Percentiles rank a stretch among this genome's conserved stretches.
Evolutionary conservation across 1,140 invertebrate genomes (phyloP).

Genomic region (Spodoptera litura): DNA sequence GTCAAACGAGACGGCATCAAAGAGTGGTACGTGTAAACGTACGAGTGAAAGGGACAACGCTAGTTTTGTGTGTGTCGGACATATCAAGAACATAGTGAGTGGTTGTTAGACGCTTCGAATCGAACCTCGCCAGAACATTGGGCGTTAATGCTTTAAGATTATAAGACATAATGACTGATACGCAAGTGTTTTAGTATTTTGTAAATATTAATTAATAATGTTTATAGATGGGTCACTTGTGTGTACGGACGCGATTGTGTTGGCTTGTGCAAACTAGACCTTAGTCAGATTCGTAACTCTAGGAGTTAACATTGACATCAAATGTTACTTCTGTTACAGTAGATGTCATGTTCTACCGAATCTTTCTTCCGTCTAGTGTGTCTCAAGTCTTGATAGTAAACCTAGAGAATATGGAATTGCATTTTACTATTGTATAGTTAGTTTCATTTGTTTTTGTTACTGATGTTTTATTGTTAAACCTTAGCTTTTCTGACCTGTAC

Average conservation of each 20-base stretch:
- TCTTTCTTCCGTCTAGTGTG: slow-evolving; percentile 7
- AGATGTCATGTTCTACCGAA: background rate
- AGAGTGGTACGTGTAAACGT: slow-evolving; percentile 79
- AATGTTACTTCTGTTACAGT: background rate
- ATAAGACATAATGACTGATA: slow-evolving; percentile 75
- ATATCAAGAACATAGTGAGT: slow-evolving; percentile 54
- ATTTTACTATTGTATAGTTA: slow-evolving; percentile 54
- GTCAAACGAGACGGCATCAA: slow-evolving; percentile 80
- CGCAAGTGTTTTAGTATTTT: slow-evolving; percentile 74
- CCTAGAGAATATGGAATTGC: slow-evolving; percentile 66
- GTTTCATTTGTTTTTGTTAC: slow-evolving; percentile 46
- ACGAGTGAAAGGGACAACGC: slow-evolving; percentile 4
- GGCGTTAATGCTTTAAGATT: slow-evolving; percentile 46
- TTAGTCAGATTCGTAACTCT: background rate
- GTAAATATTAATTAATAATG: slow-evolving; percentile 78
- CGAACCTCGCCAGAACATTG: slow-evolving; percentile 41
- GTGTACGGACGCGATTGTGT: slow-evolving; percentile 41
- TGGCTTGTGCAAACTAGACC: slow-evolving; percentile 16
- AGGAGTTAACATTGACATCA: background rate
- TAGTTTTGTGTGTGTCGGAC: slow-evolving; percentile 39
- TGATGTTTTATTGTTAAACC: slow-evolving; percentile 46
- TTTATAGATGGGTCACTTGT: slow-evolving; percentile 49
- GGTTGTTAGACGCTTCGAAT: slow-evolving; percentile 49
- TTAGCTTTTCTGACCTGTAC: slow-evolving; percentile 53
- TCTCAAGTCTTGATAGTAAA: slow-evolving; percentile 48